Percentiles rank a stretch among this genome's conserved stretches.
phyloP scores from a whole-genome alignment of 2,797 vertebrate genomes.

The Parambassis ranga region DNA sequence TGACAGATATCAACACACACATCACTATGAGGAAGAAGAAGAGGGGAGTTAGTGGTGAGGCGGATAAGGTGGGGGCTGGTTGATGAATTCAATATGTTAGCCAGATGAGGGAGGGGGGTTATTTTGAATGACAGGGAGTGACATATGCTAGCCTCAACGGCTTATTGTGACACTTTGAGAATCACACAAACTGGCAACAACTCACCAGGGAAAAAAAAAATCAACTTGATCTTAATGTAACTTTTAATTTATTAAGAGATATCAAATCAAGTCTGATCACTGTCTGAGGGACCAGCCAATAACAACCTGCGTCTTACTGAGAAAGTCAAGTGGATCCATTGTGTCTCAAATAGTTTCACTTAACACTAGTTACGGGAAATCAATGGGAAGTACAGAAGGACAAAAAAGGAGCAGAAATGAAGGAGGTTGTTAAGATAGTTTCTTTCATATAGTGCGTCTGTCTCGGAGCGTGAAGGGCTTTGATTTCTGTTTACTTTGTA shows the following conservation, averaged over 20 bases:
- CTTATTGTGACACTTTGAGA: conserved; percentile 40
- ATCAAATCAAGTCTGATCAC: conserved; percentile 34
- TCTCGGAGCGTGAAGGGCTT: conserved; percentile 68
- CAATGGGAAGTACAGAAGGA: conserved; percentile 59
- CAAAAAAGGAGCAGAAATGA: conserved; percentile 56
- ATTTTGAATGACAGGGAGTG: conserved; percentile 66
- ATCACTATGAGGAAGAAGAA: conserved; percentile 47
- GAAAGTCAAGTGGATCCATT: conserved; percentile 67
- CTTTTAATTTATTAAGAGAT: conserved; percentile 13
- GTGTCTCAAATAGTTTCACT: conserved; percentile 68
- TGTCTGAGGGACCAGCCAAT: conserved; percentile 25
- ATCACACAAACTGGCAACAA: conserved; percentile 18
- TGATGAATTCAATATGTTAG: conserved; percentile 69
- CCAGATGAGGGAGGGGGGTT: conserved; percentile 26
- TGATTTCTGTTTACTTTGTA: conserved; percentile 83
- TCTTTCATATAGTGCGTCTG: conserved; percentile 72
- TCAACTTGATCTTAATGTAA: conserved; percentile 7
- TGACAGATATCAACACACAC: conserved; percentile 59
- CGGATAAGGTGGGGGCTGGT: neutral
- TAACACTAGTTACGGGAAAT: conserved; percentile 73
- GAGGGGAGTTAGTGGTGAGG: neutral
- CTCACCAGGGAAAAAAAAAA: neutral
- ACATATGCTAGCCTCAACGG: conserved; percentile 67
- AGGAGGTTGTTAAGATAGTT: conserved; percentile 71
- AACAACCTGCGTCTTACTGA: conserved; percentile 20